A percentile compares a stretch with the other conserved stretches of the same genome.
phyloP scores from a whole-genome alignment of 2,113 vertebrate species.

The Xiphias gladius region DNA sequence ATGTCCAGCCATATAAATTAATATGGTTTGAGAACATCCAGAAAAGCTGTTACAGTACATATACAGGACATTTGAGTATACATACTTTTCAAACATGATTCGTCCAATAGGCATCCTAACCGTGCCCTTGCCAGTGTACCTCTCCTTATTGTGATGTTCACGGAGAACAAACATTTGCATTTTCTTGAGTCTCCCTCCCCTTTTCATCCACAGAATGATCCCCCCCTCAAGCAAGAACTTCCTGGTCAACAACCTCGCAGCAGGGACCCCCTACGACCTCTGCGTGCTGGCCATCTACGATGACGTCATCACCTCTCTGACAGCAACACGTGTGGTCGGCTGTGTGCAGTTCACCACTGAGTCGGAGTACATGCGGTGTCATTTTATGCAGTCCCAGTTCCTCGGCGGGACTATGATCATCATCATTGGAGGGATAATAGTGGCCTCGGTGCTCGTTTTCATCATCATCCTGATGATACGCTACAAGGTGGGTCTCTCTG shows the following conservation, averaged over 20 bases:
- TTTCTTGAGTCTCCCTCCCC: background rate
- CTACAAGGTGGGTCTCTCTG: conserved; percentile 90
- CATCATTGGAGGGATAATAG: conserved; percentile 98
- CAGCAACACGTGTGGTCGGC: conserved; percentile 95
- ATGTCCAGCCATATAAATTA: too few relatives aligned
- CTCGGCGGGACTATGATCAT: conserved; percentile 99
- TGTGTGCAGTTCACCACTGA: conserved; percentile 97
- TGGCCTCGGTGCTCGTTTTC: conserved; percentile 97
- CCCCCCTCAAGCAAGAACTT: conserved; percentile 98
- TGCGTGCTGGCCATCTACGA: conserved; percentile 99
- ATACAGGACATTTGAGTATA: background rate
- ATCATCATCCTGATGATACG: conserved; percentile 99
- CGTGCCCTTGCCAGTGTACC: too few relatives aligned
- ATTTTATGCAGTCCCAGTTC: conserved; percentile 99
- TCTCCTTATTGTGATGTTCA: background rate
- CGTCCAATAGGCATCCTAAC: too few relatives aligned
- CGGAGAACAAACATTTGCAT: background rate
- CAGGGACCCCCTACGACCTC: conserved; percentile 94
- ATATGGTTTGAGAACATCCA: background rate
- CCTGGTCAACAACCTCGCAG: conserved; percentile 97
- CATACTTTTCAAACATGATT: too few relatives aligned
- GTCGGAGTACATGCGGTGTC: conserved; percentile 97
- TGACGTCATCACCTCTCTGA: conserved; percentile 95
- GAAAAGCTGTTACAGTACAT: background rate
- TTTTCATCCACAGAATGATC: conserved; percentile 90